A percentile compares a stretch with the other conserved stretches of the same genome.
Evolutionary conservation across 2,888 invertebrate genomes (phyloP).

Genomic region (Onchidella celtica): DNA sequence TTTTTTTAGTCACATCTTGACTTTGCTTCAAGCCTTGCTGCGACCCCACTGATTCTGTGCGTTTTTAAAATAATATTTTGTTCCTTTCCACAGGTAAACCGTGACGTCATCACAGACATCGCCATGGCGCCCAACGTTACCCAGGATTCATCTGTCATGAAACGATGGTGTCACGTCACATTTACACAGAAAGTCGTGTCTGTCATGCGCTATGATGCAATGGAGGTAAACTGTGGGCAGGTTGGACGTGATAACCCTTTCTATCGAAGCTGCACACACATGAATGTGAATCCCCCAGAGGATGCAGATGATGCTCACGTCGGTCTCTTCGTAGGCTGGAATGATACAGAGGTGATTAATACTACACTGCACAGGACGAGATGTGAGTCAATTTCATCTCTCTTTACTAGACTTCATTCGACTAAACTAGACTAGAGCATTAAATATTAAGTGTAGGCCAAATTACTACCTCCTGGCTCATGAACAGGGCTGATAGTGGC

Average conservation of each 20-base stretch:
- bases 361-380: constrained; percentile 40
- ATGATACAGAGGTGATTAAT: constrained; percentile 49
- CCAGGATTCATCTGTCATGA: constrained; percentile 38
- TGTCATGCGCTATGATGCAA: constrained; percentile 38
- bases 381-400: no score
- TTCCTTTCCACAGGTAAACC: constrained; percentile 42
- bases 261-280: constrained; percentile 38
- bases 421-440: no score
- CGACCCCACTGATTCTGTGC: no score
- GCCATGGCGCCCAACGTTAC: constrained; percentile 49
- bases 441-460: no score
- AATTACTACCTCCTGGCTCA: no score
- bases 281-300: not conserved
- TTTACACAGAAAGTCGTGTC: constrained; percentile 26
- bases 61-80: not conserved
- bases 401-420: no score
- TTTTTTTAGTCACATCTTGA: no score
- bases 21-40: no score
- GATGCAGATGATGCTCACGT: not conserved
- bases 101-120: constrained; percentile 52
- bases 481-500: no score
- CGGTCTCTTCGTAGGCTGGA: constrained; percentile 51
- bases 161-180: constrained; percentile 50
- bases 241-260: constrained; percentile 26
- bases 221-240: constrained; percentile 26